Conservation (phyloP, 2,797 vertebrate species). For the Trematomus bernacchii region DNA sequence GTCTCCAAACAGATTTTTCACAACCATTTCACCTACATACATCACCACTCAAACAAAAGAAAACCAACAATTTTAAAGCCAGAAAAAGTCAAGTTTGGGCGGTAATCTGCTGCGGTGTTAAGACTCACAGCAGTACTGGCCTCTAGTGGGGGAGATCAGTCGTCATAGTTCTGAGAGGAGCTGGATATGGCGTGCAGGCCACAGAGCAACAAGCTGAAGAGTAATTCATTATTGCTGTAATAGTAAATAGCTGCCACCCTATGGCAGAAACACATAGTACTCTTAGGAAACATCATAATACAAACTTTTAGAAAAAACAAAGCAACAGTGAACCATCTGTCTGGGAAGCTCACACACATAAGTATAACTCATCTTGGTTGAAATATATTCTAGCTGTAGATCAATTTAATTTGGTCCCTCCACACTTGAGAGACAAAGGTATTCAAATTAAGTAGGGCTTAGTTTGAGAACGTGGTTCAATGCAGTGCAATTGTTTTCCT, state of each 20-base stretch:
- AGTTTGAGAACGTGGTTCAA: conserved; percentile 38
- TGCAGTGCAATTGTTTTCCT: conserved; percentile 25
- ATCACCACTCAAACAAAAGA: conserved; percentile 19
- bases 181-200: conserved; percentile 27
- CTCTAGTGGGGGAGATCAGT: conserved; percentile 59
- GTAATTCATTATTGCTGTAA: conserved; percentile 28
- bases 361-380: conserved; percentile 46
- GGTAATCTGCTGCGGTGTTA: conserved; percentile 2
- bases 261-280: conserved; percentile 29
- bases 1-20: conserved; percentile 6
- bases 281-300: conserved; percentile 19
- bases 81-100: conserved; percentile 17
- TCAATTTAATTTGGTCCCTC: conserved; percentile 32
- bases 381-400: conserved; percentile 57
- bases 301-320: conserved; percentile 43
- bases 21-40: background rate
- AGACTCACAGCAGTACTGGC: conserved; percentile 56
- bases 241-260: conserved; percentile 52
- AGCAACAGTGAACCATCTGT: conserved; percentile 24
- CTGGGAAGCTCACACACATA: conserved; percentile 25
- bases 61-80: conserved; percentile 23
- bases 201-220: conserved; percentile 24
- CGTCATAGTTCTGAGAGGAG: conserved; percentile 50
- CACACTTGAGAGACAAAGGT: conserved; percentile 17
- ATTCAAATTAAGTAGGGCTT: conserved; percentile 35